A percentile compares a stretch with the other conserved stretches of the same genome.
phyloP scores from a whole-genome alignment of 1,140 invertebrate species.

The Plectus sambesii region DNA sequence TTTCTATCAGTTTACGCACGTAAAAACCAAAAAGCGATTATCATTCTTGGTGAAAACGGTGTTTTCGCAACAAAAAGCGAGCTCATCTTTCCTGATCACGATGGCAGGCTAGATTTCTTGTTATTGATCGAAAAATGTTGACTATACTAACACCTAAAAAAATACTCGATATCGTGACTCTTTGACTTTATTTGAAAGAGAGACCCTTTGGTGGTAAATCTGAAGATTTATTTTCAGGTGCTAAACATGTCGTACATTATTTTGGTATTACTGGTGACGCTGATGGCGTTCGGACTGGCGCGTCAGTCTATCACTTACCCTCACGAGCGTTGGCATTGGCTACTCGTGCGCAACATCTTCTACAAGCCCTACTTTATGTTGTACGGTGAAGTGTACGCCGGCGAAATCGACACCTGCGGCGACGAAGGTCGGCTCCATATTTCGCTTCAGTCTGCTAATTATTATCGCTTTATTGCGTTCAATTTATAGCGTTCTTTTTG shows the following conservation, averaged over 20 bases:
- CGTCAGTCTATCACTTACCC: slow-evolving; percentile 83
- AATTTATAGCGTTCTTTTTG: slow-evolving; percentile 18
- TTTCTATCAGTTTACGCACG: too few relatives aligned
- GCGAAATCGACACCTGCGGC: slow-evolving; percentile 44
- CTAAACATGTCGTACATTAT: slow-evolving; percentile 66
- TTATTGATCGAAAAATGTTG: too few relatives aligned
- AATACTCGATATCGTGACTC: too few relatives aligned
- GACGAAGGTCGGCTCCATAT: slow-evolving; percentile 25
- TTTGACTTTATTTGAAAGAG: too few relatives aligned
- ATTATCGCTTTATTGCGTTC: slow-evolving; percentile 1
- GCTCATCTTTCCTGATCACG: too few relatives aligned
- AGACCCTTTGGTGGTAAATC: background rate
- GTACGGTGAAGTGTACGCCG: slow-evolving; percentile 93
- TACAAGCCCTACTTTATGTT: slow-evolving; percentile 95
- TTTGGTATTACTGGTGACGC: slow-evolving; percentile 78
- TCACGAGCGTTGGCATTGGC: slow-evolving; percentile 71
- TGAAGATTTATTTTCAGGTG: slow-evolving; percentile 37
- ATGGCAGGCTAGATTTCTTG: too few relatives aligned
- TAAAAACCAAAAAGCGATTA: too few relatives aligned
- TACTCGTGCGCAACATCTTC: slow-evolving; percentile 75
- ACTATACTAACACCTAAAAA: too few relatives aligned
- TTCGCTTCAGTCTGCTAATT: background rate
- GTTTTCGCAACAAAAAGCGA: too few relatives aligned
- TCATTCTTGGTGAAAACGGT: too few relatives aligned
- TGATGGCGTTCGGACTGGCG: slow-evolving; percentile 90